phyloP scores from a whole-genome alignment of 64 coral and sea anemone genomes.

The Pachyseris speciosa region DNA sequence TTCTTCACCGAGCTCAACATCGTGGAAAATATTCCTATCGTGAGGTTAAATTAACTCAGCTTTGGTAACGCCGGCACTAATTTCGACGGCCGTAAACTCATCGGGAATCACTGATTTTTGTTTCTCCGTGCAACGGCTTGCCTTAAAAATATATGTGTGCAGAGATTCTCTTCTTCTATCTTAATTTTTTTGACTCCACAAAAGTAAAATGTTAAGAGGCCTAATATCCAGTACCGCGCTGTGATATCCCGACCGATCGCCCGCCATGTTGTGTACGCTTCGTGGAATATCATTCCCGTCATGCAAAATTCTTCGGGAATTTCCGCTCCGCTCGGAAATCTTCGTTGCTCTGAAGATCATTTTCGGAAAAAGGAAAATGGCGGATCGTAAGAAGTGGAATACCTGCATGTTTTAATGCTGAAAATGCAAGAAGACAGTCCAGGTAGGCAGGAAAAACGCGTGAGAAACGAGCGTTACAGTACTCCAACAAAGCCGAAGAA shows the following conservation, averaged over 20 bases:
- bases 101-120: background rate
- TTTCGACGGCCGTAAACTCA: background rate
- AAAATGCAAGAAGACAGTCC: slow-evolving; percentile 70
- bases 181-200: background rate
- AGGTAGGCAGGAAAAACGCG: background rate
- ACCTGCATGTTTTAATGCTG: background rate
- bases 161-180: background rate
- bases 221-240: background rate
- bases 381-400: too few relatives aligned
- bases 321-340: background rate
- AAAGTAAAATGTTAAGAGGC: background rate
- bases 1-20: slow-evolving; percentile 42
- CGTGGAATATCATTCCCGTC: background rate
- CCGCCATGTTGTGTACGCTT: slow-evolving; percentile 19
- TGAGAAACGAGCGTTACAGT: slow-evolving; percentile 53
- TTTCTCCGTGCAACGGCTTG: background rate
- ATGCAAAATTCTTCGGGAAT: background rate
- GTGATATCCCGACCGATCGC: background rate
- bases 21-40: slow-evolving; percentile 15
- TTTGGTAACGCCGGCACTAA: background rate
- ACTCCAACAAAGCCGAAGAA: slow-evolving; percentile 46
- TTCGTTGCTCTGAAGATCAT: background rate
- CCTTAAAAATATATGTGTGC: background rate
- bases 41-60: background rate
- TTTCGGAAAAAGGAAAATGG: background rate